Evolutionary conservation across 2,888 invertebrate species (phyloP).

Genomic region (Oxycera nigricornis): DNA sequence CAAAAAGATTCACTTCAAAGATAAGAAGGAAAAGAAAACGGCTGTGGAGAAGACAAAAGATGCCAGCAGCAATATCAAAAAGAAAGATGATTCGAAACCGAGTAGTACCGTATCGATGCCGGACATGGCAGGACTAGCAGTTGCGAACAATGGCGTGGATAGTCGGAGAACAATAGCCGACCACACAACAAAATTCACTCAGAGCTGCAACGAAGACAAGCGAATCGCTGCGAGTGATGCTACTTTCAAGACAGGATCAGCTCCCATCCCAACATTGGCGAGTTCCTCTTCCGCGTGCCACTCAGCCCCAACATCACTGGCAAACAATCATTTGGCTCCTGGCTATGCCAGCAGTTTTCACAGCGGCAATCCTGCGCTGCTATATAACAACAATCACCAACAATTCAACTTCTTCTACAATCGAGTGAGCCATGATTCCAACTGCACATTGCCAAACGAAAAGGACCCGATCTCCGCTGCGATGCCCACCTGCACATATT

Average conservation of each 20-base stretch:
- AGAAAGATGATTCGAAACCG: conserved; percentile 20
- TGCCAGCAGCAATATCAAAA: conserved; percentile 3
- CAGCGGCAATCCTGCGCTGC: conserved; percentile 30
- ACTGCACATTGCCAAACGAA: background rate
- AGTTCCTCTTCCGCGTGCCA: background rate
- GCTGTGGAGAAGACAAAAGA: conserved; percentile 28
- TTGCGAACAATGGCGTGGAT: background rate
- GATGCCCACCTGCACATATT: background rate
- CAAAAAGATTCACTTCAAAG: conserved; percentile 78
- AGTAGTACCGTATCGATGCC: background rate
- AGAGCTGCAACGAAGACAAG: background rate
- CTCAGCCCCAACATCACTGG: background rate
- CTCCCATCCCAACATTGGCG: background rate
- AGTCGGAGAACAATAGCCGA: conserved; percentile 28
- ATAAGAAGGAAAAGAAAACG: conserved; percentile 58
- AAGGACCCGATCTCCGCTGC: background rate
- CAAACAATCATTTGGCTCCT: conserved; percentile 14
- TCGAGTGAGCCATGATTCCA: background rate
- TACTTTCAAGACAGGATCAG: conserved; percentile 49
- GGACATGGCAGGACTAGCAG: background rate
- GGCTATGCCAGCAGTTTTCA: conserved; percentile 40
- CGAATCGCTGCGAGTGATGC: conserved; percentile 49
- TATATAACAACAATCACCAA: conserved; percentile 41
- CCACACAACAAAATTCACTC: conserved; percentile 26
- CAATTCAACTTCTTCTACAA: conserved; percentile 37